Evolutionary conservation across 2,888 invertebrate genomes (phyloP).

Genomic region (Caenorhabditis afra): DNA sequence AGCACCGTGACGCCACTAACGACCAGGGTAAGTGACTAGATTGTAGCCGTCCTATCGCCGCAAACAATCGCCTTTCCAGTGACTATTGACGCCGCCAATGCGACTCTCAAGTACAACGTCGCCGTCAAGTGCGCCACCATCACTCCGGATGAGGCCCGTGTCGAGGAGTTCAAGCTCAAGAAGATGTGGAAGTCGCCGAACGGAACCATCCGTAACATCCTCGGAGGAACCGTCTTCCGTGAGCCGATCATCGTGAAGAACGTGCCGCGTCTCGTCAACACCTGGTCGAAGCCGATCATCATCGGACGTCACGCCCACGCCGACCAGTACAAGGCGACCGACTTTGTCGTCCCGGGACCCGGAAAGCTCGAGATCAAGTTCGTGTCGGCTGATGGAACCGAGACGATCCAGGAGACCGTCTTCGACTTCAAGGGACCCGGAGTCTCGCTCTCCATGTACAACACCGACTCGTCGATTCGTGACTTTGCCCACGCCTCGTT

Average conservation of each 20-base stretch:
- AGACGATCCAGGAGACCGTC: slow-evolving; percentile 74
- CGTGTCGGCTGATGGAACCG: slow-evolving; percentile 81
- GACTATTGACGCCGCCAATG: slow-evolving; percentile 96
- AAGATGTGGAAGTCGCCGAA: slow-evolving; percentile 84
- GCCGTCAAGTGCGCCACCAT: slow-evolving; percentile 99
- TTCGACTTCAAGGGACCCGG: slow-evolving; percentile 83
- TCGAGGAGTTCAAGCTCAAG: slow-evolving; percentile 86
- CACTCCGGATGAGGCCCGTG: slow-evolving; percentile 96
- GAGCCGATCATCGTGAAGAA: slow-evolving; percentile 84
- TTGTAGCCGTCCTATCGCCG: not conserved
- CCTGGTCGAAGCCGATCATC: slow-evolving; percentile 96
- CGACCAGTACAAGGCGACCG: slow-evolving; percentile 94
- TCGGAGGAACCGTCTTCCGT: slow-evolving; percentile 84
- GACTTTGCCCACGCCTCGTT: slow-evolving; percentile 97
- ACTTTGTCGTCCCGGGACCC: slow-evolving; percentile 93
- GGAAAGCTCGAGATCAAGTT: slow-evolving; percentile 91
- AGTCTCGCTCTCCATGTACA: slow-evolving; percentile 93
- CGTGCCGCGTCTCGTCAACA: slow-evolving; percentile 93
- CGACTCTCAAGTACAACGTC: slow-evolving; percentile 96
- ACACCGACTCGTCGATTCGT: slow-evolving; percentile 89
- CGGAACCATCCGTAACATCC: slow-evolving; percentile 84
- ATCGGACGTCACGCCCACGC: slow-evolving; percentile 94
- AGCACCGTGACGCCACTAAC: slow-evolving; percentile 92
- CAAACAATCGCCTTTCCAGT: slow-evolving; percentile 83
- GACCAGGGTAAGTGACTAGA: slow-evolving; percentile 85